Conservation (phyloP, 2,113 vertebrate species). For the Corydoras maculifer region DNA sequence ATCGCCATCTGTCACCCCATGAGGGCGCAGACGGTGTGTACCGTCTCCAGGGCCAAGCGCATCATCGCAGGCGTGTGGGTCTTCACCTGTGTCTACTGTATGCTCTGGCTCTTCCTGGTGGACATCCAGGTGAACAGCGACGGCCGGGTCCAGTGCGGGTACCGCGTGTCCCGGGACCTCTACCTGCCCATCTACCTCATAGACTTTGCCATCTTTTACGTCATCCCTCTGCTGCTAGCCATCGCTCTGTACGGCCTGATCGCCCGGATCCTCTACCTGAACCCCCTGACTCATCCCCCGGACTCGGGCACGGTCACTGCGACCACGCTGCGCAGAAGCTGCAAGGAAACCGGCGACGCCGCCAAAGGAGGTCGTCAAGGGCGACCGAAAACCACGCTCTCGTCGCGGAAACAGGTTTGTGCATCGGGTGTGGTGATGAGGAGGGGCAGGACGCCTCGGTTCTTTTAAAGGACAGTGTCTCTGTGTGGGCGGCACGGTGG, state of each 20-base stretch:
- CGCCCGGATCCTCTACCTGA: constrained; percentile 65
- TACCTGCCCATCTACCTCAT: constrained; percentile 77
- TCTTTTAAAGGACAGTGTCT: too few relatives aligned
- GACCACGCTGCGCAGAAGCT: constrained; percentile 52
- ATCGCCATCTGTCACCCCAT: constrained; percentile 73
- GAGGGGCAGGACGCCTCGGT: too few relatives aligned
- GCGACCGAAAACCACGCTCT: constrained; percentile 51
- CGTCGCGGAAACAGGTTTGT: constrained; percentile 75
- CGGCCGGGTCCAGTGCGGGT: constrained; percentile 65
- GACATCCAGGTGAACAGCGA: constrained; percentile 64
- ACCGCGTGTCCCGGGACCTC: constrained; percentile 71
- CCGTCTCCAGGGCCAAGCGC: constrained; percentile 67
- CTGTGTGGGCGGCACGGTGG: too few relatives aligned
- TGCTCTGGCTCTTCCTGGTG: constrained; percentile 76
- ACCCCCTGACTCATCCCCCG: constrained; percentile 49
- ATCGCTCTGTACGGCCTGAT: constrained; percentile 69
- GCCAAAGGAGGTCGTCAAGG: constrained; percentile 39
- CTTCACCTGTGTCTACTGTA: constrained; percentile 69
- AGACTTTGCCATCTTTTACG: constrained; percentile 74
- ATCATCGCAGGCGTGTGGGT: constrained; percentile 67
- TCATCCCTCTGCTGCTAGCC: constrained; percentile 66
- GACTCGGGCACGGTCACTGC: constrained; percentile 39
- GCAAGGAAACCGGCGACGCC: constrained; percentile 42
- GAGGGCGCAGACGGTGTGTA: constrained; percentile 68
- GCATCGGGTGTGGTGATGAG: constrained; percentile 11